Conservation (phyloP, 2,888 invertebrate species). For the Plusia festucae region DNA sequence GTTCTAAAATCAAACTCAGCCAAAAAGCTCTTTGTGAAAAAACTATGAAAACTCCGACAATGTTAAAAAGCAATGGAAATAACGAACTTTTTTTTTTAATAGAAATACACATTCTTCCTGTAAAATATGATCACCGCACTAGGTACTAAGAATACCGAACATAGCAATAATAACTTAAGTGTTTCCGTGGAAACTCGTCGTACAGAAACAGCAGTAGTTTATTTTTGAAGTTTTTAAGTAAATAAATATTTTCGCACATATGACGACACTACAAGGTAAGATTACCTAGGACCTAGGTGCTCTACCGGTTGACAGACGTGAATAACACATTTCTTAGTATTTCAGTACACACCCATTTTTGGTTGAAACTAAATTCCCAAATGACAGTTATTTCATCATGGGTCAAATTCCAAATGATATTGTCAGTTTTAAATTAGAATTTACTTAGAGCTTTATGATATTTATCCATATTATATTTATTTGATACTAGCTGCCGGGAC, state of each 20-base stretch:
- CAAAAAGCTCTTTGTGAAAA: too few relatives aligned
- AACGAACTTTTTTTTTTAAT: too few relatives aligned
- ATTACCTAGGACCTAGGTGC: neutral
- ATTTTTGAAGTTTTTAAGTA: neutral
- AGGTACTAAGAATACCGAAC: neutral
- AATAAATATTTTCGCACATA: neutral
- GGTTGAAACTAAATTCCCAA: neutral
- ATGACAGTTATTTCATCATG: neutral
- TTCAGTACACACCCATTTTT: slow-evolving; percentile 2
- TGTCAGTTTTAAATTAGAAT: neutral
- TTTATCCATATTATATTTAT: too few relatives aligned
- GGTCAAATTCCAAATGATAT: neutral
- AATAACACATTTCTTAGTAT: neutral
- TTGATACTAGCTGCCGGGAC: too few relatives aligned
- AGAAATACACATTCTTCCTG: neutral
- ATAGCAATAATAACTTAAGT: neutral
- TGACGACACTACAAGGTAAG: slow-evolving; percentile 1
- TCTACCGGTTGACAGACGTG: neutral
- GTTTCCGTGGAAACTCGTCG: neutral
- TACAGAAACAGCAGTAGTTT: neutral
- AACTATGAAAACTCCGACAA: too few relatives aligned
- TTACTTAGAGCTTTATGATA: neutral
- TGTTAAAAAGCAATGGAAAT: too few relatives aligned
- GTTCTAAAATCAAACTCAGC: too few relatives aligned
- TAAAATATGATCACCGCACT: neutral